Conservation (phyloP, 2,888 invertebrate genomes). For the Cryptocheilus praepositus region DNA sequence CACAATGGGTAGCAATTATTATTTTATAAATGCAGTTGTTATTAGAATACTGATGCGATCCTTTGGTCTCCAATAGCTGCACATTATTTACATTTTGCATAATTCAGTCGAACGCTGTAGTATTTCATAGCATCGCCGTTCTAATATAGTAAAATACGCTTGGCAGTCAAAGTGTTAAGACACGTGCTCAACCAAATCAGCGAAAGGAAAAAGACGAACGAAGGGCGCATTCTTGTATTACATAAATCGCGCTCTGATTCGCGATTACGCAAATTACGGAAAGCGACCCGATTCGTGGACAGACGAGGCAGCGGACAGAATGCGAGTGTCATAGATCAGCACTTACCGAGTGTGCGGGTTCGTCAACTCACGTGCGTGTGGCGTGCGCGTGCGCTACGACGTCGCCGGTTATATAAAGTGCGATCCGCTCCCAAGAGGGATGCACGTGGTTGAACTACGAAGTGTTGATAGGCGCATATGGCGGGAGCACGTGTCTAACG, state of each 20-base stretch:
- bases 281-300: not conserved
- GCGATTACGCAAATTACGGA: slow-evolving; percentile 42
- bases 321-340: slow-evolving; percentile 6
- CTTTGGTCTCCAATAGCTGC: too few species aligned
- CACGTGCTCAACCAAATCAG: too few species aligned
- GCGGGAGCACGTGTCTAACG: slow-evolving; percentile 48
- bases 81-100: too few species aligned
- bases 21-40: too few species aligned
- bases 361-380: slow-evolving; percentile 27
- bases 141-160: too few species aligned
- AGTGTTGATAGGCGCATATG: slow-evolving; percentile 34
- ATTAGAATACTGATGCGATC: too few species aligned
- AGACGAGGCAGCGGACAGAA: not conserved
- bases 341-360: slow-evolving; percentile 17
- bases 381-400: slow-evolving; percentile 38
- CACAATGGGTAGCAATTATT: too few species aligned
- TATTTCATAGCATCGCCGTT: too few species aligned
- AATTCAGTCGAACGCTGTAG: too few species aligned
- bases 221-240: slow-evolving; percentile 64
- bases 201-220: slow-evolving; percentile 25
- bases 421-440: slow-evolving; percentile 14
- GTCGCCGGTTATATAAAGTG: slow-evolving; percentile 46
- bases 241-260: slow-evolving; percentile 67
- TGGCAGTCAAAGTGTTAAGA: too few species aligned
- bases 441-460: slow-evolving; percentile 42